Percentiles rank a stretch among this genome's conserved stretches.
These are phyloP conservation scores for Pangasius larnaudii DNA, from an alignment of 2,797 vertebrate species.

Conservation along the genomic window DNA sequence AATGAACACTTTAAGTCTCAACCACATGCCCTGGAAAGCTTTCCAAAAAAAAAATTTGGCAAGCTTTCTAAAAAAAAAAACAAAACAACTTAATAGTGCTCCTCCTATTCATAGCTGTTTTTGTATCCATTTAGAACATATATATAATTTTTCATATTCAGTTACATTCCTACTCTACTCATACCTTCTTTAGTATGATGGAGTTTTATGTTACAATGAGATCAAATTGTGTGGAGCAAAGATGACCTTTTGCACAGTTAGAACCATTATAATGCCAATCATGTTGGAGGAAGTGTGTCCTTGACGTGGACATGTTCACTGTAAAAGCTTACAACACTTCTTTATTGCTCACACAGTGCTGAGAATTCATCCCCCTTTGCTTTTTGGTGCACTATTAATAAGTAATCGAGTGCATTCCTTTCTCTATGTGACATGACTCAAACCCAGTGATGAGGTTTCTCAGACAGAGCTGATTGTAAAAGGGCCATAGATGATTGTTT, in stretches of 20 bases:
- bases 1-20: neutral
- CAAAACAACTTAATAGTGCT: neutral
- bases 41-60: no score
- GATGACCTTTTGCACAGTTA: constrained; percentile 10
- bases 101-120: neutral
- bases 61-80: no score
- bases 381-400: constrained; percentile 40
- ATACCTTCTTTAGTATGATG: neutral
- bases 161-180: neutral
- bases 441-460: constrained; percentile 11
- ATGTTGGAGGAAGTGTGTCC: neutral
- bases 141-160: no score
- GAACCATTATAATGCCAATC: constrained; percentile 4
- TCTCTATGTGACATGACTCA: constrained; percentile 27
- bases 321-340: neutral
- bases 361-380: constrained; percentile 21
- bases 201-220: neutral
- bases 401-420: constrained; percentile 42
- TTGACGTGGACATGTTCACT: neutral
- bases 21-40: neutral
- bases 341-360: constrained; percentile 6
- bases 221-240: neutral
- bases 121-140: neutral
- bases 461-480: constrained; percentile 27
- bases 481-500: constrained; percentile 43